phyloP scores from a whole-genome alignment of 2,113 vertebrate species.

The Prinia subflava region DNA sequence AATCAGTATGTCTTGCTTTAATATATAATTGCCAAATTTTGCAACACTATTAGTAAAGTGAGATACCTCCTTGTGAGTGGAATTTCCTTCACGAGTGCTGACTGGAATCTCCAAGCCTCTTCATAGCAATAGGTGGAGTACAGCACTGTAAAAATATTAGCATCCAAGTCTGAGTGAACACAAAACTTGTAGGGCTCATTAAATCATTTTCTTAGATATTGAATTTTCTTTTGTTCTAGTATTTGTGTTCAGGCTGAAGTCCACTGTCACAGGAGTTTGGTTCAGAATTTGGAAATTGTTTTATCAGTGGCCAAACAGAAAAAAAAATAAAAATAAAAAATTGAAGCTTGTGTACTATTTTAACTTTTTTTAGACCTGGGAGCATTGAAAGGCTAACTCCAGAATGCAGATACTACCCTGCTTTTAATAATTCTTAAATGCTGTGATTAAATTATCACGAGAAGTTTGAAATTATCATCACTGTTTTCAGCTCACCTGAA shows the following conservation, averaged over 20 bases:
- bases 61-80: neutral
- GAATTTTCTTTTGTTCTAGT: neutral
- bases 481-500: neutral
- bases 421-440: neutral
- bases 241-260: neutral
- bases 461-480: neutral
- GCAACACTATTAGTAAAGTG: neutral
- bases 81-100: neutral
- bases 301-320: neutral
- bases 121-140: neutral
- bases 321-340: neutral
- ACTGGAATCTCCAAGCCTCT: neutral
- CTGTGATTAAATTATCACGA: neutral
- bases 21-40: neutral
- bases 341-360: neutral
- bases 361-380: neutral
- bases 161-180: neutral
- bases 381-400: neutral
- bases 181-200: neutral
- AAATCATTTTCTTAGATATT: neutral
- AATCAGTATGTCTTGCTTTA: neutral
- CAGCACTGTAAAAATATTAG: neutral
- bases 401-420: neutral
- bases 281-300: neutral
- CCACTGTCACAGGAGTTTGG: neutral